Percentiles rank a stretch among this genome's conserved stretches.
Evolutionary conservation across 2,113 vertebrate species (phyloP).

Genomic region (Rynchops niger): DNA sequence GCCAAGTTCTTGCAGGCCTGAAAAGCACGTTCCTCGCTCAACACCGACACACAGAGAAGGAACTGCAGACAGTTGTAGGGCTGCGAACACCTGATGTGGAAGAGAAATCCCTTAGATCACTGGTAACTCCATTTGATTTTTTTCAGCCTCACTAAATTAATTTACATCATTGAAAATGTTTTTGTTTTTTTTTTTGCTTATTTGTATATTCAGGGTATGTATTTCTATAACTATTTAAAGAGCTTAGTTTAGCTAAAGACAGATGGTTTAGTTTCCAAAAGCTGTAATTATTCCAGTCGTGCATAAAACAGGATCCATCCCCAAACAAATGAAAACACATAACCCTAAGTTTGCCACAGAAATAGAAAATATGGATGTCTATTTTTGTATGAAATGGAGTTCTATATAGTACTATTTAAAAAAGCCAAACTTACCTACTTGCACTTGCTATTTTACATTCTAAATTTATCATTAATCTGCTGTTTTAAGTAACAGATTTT

Average conservation of each 20-base stretch:
- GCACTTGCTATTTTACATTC: slow-evolving; percentile 73
- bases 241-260: background rate
- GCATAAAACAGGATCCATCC: background rate
- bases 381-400: slow-evolving; percentile 72
- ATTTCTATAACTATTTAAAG: slow-evolving; percentile 9
- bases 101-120: background rate
- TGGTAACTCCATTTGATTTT: background rate
- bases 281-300: background rate
- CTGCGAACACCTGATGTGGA: background rate
- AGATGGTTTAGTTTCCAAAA: background rate
- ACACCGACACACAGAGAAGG: accelerated
- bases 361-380: slow-evolving; percentile 45
- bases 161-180: background rate
- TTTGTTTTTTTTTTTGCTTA: background rate
- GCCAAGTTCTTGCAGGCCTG: background rate
- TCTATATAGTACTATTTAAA: slow-evolving; percentile 62
- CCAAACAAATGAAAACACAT: background rate
- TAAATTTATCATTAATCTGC: slow-evolving; percentile 45
- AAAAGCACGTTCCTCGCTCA: background rate
- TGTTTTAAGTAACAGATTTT: slow-evolving; percentile 49
- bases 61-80: accelerated
- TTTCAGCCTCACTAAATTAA: background rate
- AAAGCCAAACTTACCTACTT: slow-evolving; percentile 2
- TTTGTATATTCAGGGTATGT: background rate
- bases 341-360: background rate